phyloP scores from a whole-genome alignment of 2,888 invertebrate species.

The Luperina testacea region DNA sequence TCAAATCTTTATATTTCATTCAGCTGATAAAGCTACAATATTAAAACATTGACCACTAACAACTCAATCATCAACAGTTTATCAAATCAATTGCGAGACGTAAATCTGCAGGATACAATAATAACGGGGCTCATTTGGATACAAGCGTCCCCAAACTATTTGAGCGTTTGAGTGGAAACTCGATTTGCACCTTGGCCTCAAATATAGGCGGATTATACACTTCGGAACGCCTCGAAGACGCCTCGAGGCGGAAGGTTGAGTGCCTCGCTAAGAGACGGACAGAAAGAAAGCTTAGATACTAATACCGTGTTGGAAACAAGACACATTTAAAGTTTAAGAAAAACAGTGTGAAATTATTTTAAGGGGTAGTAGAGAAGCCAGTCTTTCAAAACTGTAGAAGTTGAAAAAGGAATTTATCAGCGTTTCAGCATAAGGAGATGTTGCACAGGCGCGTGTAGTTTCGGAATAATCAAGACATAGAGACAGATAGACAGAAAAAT shows the following conservation, averaged over 20 bases:
- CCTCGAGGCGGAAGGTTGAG: conserved; percentile 18
- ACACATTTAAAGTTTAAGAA: neutral
- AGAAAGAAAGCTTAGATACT: conserved; percentile 42
- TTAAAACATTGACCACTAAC: neutral
- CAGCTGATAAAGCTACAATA: neutral
- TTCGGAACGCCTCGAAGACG: conserved; percentile 35
- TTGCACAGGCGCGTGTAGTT: neutral
- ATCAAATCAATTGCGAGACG: neutral
- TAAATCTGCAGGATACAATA: conserved; percentile 13
- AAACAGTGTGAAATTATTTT: neutral
- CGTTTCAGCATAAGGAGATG: neutral
- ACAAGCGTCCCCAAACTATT: conserved; percentile 48
- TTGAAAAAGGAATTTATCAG: neutral
- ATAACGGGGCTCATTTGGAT: conserved; percentile 26
- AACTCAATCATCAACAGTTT: neutral
- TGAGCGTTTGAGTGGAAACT: conserved; percentile 58
- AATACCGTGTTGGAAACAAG: conserved; percentile 5
- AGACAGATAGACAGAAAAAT: neutral
- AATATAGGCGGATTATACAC: conserved; percentile 60
- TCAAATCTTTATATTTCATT: neutral
- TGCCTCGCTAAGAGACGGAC: conserved; percentile 5
- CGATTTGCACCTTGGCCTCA: conserved; percentile 66
- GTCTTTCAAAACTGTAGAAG: neutral
- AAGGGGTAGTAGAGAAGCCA: too few species aligned
- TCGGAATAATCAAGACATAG: neutral